Base-by-base conservation (phyloP, 2,113 vertebrate species). In the Monopterus albus region DNA sequence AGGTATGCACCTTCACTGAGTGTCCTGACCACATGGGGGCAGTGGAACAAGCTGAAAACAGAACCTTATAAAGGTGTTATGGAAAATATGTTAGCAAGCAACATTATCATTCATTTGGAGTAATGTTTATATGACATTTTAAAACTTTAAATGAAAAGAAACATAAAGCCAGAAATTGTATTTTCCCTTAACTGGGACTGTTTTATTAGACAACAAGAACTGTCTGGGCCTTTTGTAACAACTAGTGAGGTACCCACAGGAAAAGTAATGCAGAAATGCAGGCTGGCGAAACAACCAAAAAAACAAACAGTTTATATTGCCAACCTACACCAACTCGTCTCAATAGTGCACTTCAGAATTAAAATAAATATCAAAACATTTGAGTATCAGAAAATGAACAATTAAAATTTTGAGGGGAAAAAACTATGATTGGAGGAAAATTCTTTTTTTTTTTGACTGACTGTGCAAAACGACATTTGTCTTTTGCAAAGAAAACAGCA, bases 131-230 rank as follows among this genome's bases (percentile, higher is more conserved):
- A 5, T 7, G 5, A 31, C 29, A 6, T 31, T 31, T 31, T 31
- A 31, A 31, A 43, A 5, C 15, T 78, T 64, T 17, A 53, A 11
- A 1, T 45, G 15, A 72, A 52, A 20, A 39, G 64, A 47, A 66
- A 68, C 7, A 73, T 58, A 77, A 70, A 40, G 59, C 2, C 5
- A 65, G 52, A 49, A 38, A 62, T 1, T 6, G 11, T 49, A 33
- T 2, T 6, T 25, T 46, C 21, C 13, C 66, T 82, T 38, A 55
- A 86, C 77, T 23, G 18, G 6, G 13, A 46, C 2, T 6, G 42
- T 56, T 86, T 89, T 82, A 87, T 85, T 87, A 35, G 62, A 82
- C 85, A 78, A 85, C 43, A 8, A 82, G 18, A 72, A 74, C 67
- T 46, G 33, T 61, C 35, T 72, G 31, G 29, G 25, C 39, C 26